These are phyloP conservation scores for Papilio polytes DNA, from an alignment of 1,140 invertebrate genomes.

Conservation along the genomic window DNA sequence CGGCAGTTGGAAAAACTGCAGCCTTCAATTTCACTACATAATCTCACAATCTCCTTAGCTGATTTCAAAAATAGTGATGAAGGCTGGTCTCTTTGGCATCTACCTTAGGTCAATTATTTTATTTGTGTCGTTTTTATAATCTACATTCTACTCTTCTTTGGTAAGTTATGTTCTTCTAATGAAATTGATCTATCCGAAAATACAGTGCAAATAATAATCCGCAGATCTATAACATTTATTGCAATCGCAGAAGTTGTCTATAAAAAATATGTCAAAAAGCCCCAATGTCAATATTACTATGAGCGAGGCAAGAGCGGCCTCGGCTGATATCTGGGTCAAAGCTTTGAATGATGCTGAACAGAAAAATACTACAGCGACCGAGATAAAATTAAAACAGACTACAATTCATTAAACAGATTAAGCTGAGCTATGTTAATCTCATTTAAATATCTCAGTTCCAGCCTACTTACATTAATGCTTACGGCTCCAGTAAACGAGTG, in stretches of 20 bases:
- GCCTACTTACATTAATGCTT: conserved; percentile 37
- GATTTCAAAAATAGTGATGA: too few species aligned
- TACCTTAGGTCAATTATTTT: too few species aligned
- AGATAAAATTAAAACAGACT: conserved; percentile 36
- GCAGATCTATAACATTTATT: not conserved
- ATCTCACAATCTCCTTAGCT: too few species aligned
- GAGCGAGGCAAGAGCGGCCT: not conserved
- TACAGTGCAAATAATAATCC: too few species aligned
- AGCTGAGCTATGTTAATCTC: conserved; percentile 37
- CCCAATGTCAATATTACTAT: conserved; percentile 20
- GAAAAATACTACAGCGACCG: conserved; percentile 32
- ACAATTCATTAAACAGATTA: conserved; percentile 39
- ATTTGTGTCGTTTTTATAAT: too few species aligned
- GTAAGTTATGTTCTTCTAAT: too few species aligned
- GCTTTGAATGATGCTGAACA: conserved; percentile 35
- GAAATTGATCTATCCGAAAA: too few species aligned
- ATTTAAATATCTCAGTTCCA: conserved; percentile 33
- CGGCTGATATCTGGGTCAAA: conserved; percentile 19
- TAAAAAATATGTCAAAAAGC: conserved; percentile 3
- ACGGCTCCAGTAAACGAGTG: conserved; percentile 6
- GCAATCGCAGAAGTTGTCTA: not conserved
- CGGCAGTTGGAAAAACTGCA: not conserved
- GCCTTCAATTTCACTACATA: not conserved
- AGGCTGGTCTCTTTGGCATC: too few species aligned
- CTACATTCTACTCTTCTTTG: too few species aligned